phyloP scores from a whole-genome alignment of 1,140 invertebrate genomes.

The Proales similis region DNA sequence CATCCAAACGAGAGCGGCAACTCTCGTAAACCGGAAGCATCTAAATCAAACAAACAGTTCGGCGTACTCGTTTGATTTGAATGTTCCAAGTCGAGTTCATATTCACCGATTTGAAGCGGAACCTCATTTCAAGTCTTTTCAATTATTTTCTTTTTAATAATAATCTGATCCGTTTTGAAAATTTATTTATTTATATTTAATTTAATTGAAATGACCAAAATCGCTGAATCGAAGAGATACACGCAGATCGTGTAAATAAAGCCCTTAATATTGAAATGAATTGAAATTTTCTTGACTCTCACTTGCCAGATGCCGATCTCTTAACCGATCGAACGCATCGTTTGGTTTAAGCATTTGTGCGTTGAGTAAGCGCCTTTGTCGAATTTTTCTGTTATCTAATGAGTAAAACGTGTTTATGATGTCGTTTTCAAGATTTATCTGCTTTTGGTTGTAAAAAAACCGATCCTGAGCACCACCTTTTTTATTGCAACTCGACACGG shows the following conservation, averaged over 20 bases:
- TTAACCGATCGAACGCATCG: too few relatives aligned
- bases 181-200: background rate
- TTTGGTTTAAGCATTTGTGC: too few relatives aligned
- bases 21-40: background rate
- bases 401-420: slow-evolving; percentile 21
- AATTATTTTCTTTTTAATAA: too few relatives aligned
- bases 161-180: background rate
- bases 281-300: background rate
- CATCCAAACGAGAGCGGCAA: background rate
- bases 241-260: background rate
- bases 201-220: background rate
- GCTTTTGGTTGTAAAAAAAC: too few relatives aligned
- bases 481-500: too few relatives aligned
- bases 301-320: too few relatives aligned
- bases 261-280: background rate
- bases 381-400: slow-evolving; percentile 5
- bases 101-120: background rate
- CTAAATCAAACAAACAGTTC: background rate
- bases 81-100: background rate
- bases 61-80: background rate
- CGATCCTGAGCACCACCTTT: too few relatives aligned
- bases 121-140: too few relatives aligned
- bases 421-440: slow-evolving; percentile 26
- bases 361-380: background rate
- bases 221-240: background rate